Percentiles rank a stretch among this genome's conserved stretches.
phyloP scores from a whole-genome alignment of 1,140 invertebrate species.

The Drosophila rhopaloa region DNA sequence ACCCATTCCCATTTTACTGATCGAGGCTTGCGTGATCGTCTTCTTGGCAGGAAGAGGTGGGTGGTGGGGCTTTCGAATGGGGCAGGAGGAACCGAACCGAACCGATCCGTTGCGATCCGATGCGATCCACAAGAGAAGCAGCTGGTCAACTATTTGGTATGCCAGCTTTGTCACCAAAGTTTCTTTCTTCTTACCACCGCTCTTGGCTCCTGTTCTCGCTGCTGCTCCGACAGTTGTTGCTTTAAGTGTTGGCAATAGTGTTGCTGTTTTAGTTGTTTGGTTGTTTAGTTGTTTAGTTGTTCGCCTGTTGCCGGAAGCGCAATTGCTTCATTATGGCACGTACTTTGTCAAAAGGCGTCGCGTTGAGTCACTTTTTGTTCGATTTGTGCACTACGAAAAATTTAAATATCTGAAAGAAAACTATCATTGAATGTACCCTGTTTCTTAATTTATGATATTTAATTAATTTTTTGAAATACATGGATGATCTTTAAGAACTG shows the following conservation, averaged over 20 bases:
- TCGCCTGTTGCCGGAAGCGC: conserved; percentile 74
- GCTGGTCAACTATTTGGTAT: conserved; percentile 71
- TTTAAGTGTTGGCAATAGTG: conserved; percentile 24
- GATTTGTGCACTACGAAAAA: conserved; percentile 34
- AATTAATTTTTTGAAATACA: too few species aligned
- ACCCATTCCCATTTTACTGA: conserved; percentile 3
- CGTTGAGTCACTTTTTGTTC: conserved; percentile 52
- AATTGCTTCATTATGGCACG: conserved; percentile 83
- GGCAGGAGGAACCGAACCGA: neutral
- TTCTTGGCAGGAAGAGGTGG: conserved; percentile 3
- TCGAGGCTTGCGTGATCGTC: conserved; percentile 11
- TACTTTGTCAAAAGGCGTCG: conserved; percentile 78
- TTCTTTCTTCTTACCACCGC: conserved; percentile 15
- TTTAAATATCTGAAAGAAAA: too few species aligned
- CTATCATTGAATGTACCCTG: too few species aligned
- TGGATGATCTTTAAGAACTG: too few species aligned
- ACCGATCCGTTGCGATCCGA: too few species aligned
- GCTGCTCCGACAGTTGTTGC: conserved; percentile 18
- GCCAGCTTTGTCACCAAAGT: conserved; percentile 64
- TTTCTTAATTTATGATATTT: too few species aligned
- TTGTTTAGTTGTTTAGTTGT: conserved; percentile 25
- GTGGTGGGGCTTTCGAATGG: neutral
- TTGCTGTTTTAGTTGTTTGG: conserved; percentile 37
- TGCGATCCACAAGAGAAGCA: conserved; percentile 20
- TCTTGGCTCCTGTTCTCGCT: conserved; percentile 13